Percentiles rank a stretch among this genome's conserved stretches.
These are phyloP conservation scores for Sussaba pulchella DNA, from an alignment of 2,888 invertebrate genomes.

Conservation along the genomic window DNA sequence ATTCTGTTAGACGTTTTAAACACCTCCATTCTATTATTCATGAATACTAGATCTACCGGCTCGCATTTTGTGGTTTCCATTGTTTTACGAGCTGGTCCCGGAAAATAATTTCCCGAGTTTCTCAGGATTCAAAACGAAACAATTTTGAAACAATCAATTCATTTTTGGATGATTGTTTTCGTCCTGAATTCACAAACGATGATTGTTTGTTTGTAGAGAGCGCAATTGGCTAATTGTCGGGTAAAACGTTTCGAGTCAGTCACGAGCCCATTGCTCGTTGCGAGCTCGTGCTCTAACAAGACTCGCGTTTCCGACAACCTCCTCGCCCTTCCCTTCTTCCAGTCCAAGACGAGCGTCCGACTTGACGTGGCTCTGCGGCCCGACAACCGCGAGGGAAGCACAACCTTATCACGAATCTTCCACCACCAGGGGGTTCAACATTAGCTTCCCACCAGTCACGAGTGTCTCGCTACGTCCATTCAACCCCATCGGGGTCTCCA, in stretches of 20 bases:
- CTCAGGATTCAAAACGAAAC: no score
- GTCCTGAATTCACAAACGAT: no score
- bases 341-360: conserved; percentile 18
- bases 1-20: background rate
- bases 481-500: background rate
- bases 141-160: no score
- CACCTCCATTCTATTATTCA: no score
- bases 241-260: conserved; percentile 5
- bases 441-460: background rate
- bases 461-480: background rate
- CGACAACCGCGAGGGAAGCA: conserved; percentile 64
- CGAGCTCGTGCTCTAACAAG: conserved; percentile 70
- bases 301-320: conserved; percentile 71
- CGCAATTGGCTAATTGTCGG: conserved; percentile 15
- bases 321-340: no score
- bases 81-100: background rate
- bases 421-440: conserved; percentile 60
- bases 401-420: conserved; percentile 75
- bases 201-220: background rate
- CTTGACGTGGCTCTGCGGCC: no score
- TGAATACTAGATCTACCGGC: no score
- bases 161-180: no score
- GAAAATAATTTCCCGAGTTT: no score
- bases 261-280: conserved; percentile 10
- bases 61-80: background rate